A percentile compares a stretch with the other conserved stretches of the same genome.
These are phyloP conservation scores for Hycleus phaleratus DNA, from an alignment of 1,140 invertebrate species.

Conservation along the genomic window DNA sequence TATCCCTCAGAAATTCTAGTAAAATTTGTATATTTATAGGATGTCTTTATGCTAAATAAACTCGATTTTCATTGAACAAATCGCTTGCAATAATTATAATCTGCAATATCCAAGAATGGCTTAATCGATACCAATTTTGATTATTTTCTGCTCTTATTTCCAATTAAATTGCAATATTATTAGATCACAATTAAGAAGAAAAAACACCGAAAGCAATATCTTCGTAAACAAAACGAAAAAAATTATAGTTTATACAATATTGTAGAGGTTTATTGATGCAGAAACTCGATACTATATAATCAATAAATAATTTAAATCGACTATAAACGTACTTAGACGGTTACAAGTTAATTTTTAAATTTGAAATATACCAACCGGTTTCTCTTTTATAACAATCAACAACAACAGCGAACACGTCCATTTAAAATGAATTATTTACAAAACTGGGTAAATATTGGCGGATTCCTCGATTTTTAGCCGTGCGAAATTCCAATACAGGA, in stretches of 20 bases:
- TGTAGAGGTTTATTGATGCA: background rate
- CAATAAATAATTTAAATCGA: slow-evolving; percentile 7
- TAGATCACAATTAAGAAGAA: slow-evolving; percentile 1
- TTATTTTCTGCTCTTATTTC: background rate
- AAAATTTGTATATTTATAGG: no score
- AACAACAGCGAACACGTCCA: background rate
- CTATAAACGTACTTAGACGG: slow-evolving; percentile 7
- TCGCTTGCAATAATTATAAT: no score
- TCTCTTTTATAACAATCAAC: background rate
- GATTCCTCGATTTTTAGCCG: no score
- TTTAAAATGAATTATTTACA: no score
- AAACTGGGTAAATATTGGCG: no score
- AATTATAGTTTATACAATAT: background rate
- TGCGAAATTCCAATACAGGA: no score
- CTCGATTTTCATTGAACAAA: no score
- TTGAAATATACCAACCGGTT: background rate
- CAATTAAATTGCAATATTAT: background rate
- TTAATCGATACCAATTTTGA: no score
- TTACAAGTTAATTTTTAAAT: slow-evolving; percentile 3
- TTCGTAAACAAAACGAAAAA: background rate
- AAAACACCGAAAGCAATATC: background rate
- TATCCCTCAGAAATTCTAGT: no score
- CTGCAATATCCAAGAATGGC: no score
- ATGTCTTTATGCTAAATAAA: no score
- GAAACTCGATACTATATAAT: slow-evolving; percentile 1